phyloP scores from a whole-genome alignment of 2,113 vertebrate genomes.

The Myotis davidii region DNA sequence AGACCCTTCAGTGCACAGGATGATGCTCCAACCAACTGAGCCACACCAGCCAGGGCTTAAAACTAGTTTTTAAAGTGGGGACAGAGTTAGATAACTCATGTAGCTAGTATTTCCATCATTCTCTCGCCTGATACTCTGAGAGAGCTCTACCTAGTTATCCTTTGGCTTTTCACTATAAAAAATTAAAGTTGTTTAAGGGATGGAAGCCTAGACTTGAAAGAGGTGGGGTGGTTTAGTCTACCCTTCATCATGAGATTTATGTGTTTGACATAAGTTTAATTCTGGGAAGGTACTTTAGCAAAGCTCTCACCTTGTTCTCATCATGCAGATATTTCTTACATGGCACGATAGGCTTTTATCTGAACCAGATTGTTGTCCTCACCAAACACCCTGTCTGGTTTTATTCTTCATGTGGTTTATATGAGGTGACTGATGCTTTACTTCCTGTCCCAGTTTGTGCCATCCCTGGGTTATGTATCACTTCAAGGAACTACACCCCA shows the following conservation, averaged over 20 bases:
- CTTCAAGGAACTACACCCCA: not conserved
- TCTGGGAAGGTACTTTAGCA: constrained; percentile 65
- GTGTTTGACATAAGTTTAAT: not conserved
- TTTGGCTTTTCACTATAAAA: constrained; percentile 48
- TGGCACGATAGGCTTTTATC: constrained; percentile 49
- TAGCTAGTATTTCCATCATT: not conserved
- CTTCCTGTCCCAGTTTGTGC: constrained; percentile 61
- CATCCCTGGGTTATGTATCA: constrained; percentile 52
- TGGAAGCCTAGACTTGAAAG: not conserved
- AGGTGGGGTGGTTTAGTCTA: not conserved
- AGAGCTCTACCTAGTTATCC: constrained; percentile 1
- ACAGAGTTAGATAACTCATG: constrained; percentile 6
- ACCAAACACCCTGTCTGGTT: constrained; percentile 71
- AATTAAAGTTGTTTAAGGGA: constrained; percentile 1
- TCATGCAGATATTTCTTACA: constrained; percentile 36
- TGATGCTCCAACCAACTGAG: not conserved
- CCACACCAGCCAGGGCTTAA: not conserved
- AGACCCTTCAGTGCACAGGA: not conserved
- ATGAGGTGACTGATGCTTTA: constrained; percentile 60
- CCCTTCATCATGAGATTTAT: not conserved
- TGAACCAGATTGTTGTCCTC: constrained; percentile 30
- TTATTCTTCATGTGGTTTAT: constrained; percentile 54
- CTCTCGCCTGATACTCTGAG: constrained; percentile 14
- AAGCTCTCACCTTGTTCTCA: constrained; percentile 66
- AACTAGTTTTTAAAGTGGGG: constrained; percentile 17